phyloP scores from a whole-genome alignment of 2,113 vertebrate genomes.

The Formicarius rufipectus region DNA sequence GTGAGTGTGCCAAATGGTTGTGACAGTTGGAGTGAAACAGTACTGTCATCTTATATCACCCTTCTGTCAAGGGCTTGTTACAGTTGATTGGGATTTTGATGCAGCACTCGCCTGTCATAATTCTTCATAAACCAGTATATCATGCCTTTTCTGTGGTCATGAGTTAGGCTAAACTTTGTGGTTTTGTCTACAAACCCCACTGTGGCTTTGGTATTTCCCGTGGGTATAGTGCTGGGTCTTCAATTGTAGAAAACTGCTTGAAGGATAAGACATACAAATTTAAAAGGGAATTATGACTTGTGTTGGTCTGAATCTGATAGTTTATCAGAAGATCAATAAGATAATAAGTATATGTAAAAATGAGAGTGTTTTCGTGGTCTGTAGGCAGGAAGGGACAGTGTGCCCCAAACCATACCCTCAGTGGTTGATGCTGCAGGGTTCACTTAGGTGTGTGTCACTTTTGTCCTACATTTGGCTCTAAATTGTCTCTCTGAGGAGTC shows the following conservation, averaged over 20 bases:
- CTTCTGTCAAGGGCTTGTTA: neutral
- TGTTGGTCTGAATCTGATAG: neutral
- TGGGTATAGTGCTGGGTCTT: neutral
- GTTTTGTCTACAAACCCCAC: neutral
- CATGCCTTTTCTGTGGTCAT: neutral
- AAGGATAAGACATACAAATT: neutral
- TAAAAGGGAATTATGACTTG: neutral
- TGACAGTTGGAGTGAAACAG: neutral
- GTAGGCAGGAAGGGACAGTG: neutral
- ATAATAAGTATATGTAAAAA: neutral
- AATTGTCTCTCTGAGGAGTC: rapidly evolving
- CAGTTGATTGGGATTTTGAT: neutral
- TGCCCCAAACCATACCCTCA: neutral
- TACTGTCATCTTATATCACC: neutral
- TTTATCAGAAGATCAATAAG: neutral
- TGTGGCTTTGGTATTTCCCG: neutral
- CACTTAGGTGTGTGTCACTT: neutral
- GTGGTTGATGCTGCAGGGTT: neutral
- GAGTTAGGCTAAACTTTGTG: neutral
- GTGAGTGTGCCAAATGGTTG: neutral
- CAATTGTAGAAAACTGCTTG: neutral
- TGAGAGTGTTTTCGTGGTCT: neutral
- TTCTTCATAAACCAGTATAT: neutral
- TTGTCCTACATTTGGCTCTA: neutral
- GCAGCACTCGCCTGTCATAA: neutral